Base-by-base conservation (phyloP, 2,797 vertebrate species). In the Denticeps clupeoides region DNA sequence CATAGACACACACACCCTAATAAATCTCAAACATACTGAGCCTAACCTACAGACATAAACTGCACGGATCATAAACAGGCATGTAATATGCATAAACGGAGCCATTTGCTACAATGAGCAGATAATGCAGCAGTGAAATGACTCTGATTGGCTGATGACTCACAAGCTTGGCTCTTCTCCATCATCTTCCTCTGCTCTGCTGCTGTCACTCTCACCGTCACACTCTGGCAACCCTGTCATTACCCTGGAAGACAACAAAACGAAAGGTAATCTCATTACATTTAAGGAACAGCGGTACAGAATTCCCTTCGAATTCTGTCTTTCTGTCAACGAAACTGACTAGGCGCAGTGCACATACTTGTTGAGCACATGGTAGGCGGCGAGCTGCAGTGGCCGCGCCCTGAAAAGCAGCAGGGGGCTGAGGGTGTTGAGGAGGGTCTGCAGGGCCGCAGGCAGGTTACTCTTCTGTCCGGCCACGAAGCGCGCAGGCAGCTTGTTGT, bases 171-270 rank as follows among this genome's bases (percentile, higher is more conserved):
- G 83, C 56, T 98, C 95, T 51, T 97, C 91, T 51, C 87, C 75
- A 56, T 95, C 93, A 0, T 95, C 91, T 42, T 83, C 84, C 10
- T 86, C 84, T 0, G 87, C 81, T 27, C 81, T 84, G 58, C 53
- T 83, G 53, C 67, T 87, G 42, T 89, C 86, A 69, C 86, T 83
- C 62, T 93, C 90, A 0, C 83, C 75, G 64, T 98, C 94, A 71
- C 86, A 93, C 28, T 85, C 84, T 1, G 93, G 93, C 54, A 98
- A 74, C 55, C 89, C 84, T 56, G 88, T 83, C 91, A 99, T 97
- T 56, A 98, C 76, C 69, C 95, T 99, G 60, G 8, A 43, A 27
- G 4, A 16, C 61, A 19, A 44, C 45, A 7, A 56, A 33, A 5
- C 3, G 44, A 4, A 8, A 24, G 13, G 3, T n/a, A n/a, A 29